Evolutionary conservation across 2,888 invertebrate species (phyloP), one percentile per base, ranked within the genome.

Genomic region (Pilophorus perplexus): DNA sequence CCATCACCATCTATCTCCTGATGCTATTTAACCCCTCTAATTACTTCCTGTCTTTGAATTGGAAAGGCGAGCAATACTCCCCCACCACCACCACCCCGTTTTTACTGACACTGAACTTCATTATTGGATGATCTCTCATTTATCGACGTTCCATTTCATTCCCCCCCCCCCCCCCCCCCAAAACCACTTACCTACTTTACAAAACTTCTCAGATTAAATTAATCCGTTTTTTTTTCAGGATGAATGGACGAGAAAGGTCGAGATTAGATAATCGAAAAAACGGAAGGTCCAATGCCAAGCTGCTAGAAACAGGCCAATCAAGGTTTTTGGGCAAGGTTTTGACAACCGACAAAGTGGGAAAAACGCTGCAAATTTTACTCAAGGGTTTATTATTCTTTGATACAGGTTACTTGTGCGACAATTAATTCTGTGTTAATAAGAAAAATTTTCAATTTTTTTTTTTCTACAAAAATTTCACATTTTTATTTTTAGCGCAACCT

Each of bases 131-230:
- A 52, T 52, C 52, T 28, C 33, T 52, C 52, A 18, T 28, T 52
- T 52, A 52, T 52, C 28, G 52, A 52, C 52, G 52, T 50, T 50
- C 27, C 50, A 25, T 50, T 50, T 50, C 50, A 50, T 50, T 27
- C 50, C 14, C 8, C 50, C 27, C 27, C 23, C n/a, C 23, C 8
- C 23, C 5, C 1, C 2, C 23, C 23, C 25, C 23, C 23, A 46
- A 46, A 46, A 22, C 46, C 3, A 23, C 23, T 46, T 46, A n/a
- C n/a, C n/a, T n/a, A n/a, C n/a, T n/a, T n/a, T 23, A 46, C 23
- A 22, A 46, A 46, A 22, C 25, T 46, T 25, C 23, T 23, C 46
- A 46, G 20, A 46, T 46, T 46, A 46, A 46, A 23, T 46, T 46
- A 46, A 23, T 46, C 46, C 8, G 46, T 23, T 12, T 46, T 46